These are phyloP conservation scores for Ichneumoninae sp. DNA, from an alignment of 2,888 invertebrate species.

Conservation along the genomic window DNA sequence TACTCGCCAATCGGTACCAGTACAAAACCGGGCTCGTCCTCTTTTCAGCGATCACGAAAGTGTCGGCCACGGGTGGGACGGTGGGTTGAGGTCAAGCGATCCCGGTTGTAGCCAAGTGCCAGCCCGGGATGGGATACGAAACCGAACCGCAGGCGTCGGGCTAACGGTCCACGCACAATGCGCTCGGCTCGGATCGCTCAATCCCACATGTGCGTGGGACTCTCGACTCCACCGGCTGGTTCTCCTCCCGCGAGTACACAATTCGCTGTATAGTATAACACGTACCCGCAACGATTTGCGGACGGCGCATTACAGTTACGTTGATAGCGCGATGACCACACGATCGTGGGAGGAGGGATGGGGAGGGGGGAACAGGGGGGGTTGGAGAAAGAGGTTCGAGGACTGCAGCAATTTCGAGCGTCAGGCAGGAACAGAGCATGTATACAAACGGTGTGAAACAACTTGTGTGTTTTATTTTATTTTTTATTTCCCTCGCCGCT, in stretches of 20 bases:
- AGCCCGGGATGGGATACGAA: conserved; percentile 31
- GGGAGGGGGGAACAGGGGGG: not conserved
- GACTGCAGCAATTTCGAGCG: conserved; percentile 34
- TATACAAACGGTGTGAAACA: conserved; percentile 39
- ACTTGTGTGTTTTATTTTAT: conserved; percentile 19
- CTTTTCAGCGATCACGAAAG: conserved; percentile 36
- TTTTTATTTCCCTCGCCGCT: conserved; percentile 24
- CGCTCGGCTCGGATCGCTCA: conserved; percentile 73
- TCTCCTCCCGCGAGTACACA: conserved; percentile 31
- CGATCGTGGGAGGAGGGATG: not conserved
- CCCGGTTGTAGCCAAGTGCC: conserved; percentile 41
- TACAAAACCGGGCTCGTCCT: conserved; percentile 12
- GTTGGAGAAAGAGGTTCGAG: conserved; percentile 13
- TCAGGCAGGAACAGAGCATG: conserved; percentile 15
- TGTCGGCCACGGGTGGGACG: conserved; percentile 23
- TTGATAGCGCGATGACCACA: conserved; percentile 66
- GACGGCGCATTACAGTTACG: conserved; percentile 63
- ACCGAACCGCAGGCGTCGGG: conserved; percentile 42
- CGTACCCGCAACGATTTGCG: conserved; percentile 12
- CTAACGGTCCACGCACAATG: conserved; percentile 69
- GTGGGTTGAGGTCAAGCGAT: conserved; percentile 51
- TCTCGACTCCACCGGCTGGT: conserved; percentile 52
- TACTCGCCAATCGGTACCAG: not conserved
- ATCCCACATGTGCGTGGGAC: conserved; percentile 78
- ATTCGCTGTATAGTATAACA: not conserved